phyloP scores from a whole-genome alignment of 2,113 vertebrate species.

The Machaerirhynchus nigripectus region DNA sequence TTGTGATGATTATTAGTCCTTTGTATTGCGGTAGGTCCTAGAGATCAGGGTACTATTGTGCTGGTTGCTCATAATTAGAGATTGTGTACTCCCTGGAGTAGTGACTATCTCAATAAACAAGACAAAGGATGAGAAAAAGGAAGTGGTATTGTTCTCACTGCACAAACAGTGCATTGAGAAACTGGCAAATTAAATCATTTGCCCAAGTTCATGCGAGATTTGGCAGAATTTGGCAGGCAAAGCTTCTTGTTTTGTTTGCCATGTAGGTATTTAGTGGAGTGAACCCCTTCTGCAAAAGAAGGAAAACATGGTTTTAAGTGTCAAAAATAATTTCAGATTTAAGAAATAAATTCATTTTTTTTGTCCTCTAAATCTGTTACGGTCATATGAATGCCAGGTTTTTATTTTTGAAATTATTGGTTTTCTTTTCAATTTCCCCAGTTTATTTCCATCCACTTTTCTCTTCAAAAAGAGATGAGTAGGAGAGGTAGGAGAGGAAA shows the following conservation, averaged over 20 bases:
- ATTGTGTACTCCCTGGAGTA: slow-evolving; percentile 54
- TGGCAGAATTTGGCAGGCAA: not conserved
- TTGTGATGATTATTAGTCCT: slow-evolving; percentile 47
- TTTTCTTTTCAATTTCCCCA: not conserved
- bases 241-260: not conserved
- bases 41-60: slow-evolving; percentile 56
- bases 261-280: not conserved
- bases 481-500: not conserved
- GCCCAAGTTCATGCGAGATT: not conserved
- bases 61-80: slow-evolving; percentile 57
- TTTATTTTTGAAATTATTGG: not conserved
- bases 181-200: not conserved
- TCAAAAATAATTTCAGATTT: not conserved
- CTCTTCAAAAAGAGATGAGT: not conserved
- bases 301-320: not conserved
- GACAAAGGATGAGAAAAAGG: slow-evolving; percentile 49
- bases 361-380: not conserved
- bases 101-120: slow-evolving; percentile 57
- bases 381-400: not conserved
- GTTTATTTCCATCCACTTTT: not conserved
- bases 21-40: slow-evolving; percentile 44
- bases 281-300: not conserved
- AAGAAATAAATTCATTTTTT: not conserved
- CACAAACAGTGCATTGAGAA: not conserved
- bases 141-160: slow-evolving; percentile 31